These are phyloP conservation scores for Melipona quadrifasciata DNA, from an alignment of 1,140 invertebrate genomes.

Conservation along the genomic window DNA sequence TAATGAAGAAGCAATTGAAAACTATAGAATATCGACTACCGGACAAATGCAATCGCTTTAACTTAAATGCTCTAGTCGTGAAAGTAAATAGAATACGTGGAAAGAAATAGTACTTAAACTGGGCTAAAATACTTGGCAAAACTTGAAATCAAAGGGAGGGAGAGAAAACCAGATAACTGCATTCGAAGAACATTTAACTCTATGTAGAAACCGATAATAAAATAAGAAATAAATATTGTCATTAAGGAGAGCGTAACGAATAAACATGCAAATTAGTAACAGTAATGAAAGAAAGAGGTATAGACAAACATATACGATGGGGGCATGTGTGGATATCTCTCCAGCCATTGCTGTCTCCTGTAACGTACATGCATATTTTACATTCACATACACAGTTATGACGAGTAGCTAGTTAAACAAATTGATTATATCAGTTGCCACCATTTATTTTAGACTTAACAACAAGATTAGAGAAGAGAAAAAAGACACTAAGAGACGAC, in stretches of 20 bases:
- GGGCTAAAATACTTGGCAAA: constrained; percentile 5
- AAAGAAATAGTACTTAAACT: background rate
- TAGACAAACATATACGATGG: constrained; percentile 78
- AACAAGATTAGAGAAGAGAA: constrained; percentile 38
- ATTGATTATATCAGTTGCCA: constrained; percentile 28
- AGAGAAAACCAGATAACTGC: constrained; percentile 1
- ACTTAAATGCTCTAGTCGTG: constrained; percentile 22
- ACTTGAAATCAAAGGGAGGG: constrained; percentile 1
- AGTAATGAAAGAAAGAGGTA: constrained; percentile 70
- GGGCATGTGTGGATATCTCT: constrained; percentile 75
- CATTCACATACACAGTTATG: constrained; percentile 49
- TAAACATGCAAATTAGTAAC: constrained; percentile 69
- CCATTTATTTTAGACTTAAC: constrained; percentile 32
- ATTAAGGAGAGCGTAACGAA: constrained; percentile 37
- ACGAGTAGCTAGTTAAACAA: constrained; percentile 49
- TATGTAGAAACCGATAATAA: background rate
- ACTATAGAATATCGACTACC: constrained; percentile 8
- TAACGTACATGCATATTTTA: constrained; percentile 73
- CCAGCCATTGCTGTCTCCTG: constrained; percentile 76
- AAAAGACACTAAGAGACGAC: constrained; percentile 34
- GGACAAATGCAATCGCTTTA: background rate
- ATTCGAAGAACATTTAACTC: constrained; percentile 34
- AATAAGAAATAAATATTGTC: constrained; percentile 20
- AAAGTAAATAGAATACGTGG: background rate
- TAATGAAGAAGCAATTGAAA: constrained; percentile 35